These are phyloP conservation scores for Rhamphomyia laevipes DNA, from an alignment of 2,888 invertebrate genomes.

Conservation along the genomic window DNA sequence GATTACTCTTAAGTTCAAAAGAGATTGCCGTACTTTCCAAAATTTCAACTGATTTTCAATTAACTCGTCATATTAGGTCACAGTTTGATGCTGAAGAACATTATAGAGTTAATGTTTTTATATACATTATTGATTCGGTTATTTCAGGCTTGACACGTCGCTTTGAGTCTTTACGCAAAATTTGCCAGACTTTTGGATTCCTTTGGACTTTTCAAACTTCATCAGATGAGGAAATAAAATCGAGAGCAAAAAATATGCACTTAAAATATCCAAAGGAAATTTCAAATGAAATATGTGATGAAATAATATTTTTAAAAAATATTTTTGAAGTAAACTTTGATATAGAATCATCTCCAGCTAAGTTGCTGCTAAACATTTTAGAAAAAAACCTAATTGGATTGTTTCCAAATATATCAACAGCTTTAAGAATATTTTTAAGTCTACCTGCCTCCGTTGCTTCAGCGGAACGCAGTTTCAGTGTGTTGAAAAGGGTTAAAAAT, in stretches of 20 bases:
- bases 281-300: background rate
- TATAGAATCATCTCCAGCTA: background rate
- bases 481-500: no score
- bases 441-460: no score
- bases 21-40: background rate
- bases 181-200: background rate
- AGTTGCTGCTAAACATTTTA: background rate
- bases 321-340: conserved; percentile 1
- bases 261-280: background rate
- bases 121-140: background rate
- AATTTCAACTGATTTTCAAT: background rate
- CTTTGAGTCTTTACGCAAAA: background rate
- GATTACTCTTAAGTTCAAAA: background rate
- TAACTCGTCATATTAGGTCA: background rate
- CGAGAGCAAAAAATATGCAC: background rate
- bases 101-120: background rate
- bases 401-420: background rate
- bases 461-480: no score
- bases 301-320: background rate
- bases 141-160: background rate
- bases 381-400: no score
- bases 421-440: no score
- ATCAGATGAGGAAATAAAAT: background rate
- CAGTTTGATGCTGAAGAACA: background rate
- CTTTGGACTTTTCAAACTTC: background rate